Conservation (phyloP, 1,140 invertebrate genomes). For the Scylla paramamosain region DNA sequence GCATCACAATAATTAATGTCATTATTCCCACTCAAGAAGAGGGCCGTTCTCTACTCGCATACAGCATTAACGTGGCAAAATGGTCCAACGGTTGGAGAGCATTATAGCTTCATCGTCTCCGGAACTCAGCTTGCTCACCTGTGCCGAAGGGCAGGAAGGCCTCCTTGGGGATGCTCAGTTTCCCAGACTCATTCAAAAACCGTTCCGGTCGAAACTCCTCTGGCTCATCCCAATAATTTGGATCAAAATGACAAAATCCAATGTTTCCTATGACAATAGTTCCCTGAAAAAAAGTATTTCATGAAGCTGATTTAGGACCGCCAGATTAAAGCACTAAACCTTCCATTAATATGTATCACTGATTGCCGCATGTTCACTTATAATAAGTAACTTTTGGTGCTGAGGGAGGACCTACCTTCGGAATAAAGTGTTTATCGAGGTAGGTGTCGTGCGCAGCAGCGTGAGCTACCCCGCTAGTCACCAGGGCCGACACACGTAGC, state of each 20-base stretch:
- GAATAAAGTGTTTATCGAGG: constrained; percentile 81
- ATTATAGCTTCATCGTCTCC: too few species aligned
- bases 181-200: constrained; percentile 86
- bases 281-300: constrained; percentile 79
- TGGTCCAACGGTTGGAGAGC: too few species aligned
- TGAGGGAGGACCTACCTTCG: neutral
- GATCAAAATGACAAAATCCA: constrained; percentile 91
- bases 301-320: too few species aligned
- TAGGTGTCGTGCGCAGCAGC: constrained; percentile 87
- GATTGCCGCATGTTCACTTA: neutral
- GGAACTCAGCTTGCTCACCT: neutral
- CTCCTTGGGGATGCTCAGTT: constrained; percentile 80
- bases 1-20: too few species aligned
- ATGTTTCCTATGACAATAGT: constrained; percentile 88
- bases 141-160: constrained; percentile 6
- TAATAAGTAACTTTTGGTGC: neutral
- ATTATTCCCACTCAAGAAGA: too few species aligned
- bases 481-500: constrained; percentile 28
- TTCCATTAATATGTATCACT: neutral
- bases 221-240: constrained; percentile 86
- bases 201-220: constrained; percentile 87
- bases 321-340: too few species aligned
- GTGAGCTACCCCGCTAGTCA: constrained; percentile 73
- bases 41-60: too few species aligned
- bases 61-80: too few species aligned